Conservation (phyloP, 1,140 invertebrate species). For the Pseudomyrmex pallidus region DNA sequence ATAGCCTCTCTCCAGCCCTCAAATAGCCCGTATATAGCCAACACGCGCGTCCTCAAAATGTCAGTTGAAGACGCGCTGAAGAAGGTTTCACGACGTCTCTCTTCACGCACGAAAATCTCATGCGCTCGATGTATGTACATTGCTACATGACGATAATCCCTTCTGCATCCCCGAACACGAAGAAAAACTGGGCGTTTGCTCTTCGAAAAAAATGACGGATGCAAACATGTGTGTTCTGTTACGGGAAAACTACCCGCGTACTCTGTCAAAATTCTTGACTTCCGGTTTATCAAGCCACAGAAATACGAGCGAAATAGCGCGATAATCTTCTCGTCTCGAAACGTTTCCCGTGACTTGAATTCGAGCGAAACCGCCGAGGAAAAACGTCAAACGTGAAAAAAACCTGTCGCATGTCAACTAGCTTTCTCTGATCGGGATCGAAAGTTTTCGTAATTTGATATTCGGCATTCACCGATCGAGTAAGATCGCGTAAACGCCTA, state of each 20-base stretch:
- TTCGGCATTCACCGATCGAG: constrained; percentile 2
- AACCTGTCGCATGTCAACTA: constrained; percentile 50
- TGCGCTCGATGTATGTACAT: too few species aligned
- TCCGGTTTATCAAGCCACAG: constrained; percentile 4
- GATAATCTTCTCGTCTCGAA: constrained; percentile 17
- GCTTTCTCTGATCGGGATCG: constrained; percentile 5
- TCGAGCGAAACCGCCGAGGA: not conserved
- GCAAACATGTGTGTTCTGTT: constrained; percentile 6
- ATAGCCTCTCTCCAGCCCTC: constrained; percentile 78
- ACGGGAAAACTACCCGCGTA: not conserved
- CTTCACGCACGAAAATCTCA: not conserved
- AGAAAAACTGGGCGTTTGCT: not conserved
- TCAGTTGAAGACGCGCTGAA: constrained; percentile 74
- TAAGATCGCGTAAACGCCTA: constrained; percentile 27
- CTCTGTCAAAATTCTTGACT: constrained; percentile 19
- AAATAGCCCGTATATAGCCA: constrained; percentile 84
- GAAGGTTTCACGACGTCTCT: constrained; percentile 18
- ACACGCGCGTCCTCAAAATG: constrained; percentile 80
- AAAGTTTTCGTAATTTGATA: constrained; percentile 28
- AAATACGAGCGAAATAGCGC: not conserved
- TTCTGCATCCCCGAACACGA: not conserved
- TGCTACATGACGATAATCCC: not conserved
- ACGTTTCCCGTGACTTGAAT: constrained; percentile 10
- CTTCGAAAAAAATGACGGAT: not conserved
- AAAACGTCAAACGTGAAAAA: not conserved